Base-by-base conservation (phyloP, 2,113 vertebrate genomes). In the Sitta europaea region DNA sequence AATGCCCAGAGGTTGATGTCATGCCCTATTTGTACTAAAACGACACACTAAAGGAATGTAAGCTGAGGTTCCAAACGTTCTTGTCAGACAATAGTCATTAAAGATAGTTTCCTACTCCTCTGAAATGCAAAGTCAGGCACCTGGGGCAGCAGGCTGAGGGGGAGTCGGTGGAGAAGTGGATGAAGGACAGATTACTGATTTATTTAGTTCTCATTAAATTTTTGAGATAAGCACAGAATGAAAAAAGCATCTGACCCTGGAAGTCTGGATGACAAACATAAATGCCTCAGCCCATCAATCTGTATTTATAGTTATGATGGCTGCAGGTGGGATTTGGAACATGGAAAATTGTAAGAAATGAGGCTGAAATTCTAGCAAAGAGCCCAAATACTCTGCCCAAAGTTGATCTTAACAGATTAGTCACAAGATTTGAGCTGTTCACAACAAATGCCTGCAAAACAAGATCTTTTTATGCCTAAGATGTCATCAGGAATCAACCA, bases 1-100 rank as follows among this genome's bases (percentile, higher is more conserved):
- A 88, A 72, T 47, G 17, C 71, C 85, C 82, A 72, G 23, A 66
- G 87, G 55, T 51, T 90, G 94, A 93, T 76, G 84, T 94, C 93
- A 96, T 63, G 77, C 63, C 42, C 75, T 66, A 42, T 90, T 71
- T 76, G 59, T 40, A 90, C 61, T 28, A 45, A 76, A 83, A 80
- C 7, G 55, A 92, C 14, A 35, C 15, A 5, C 40, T 51, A 71
- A 66, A 70, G 78, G 92, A 88, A 97, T 43, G 92, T 43, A 86
- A 94, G 61, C 43, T 72, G 36, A 15, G 18, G 50, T 79, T 95
- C 81, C 93, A 91, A 88, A 73, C 58, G 11, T 65, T 86, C 58
- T 54, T 85, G 71, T 88, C 50, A 66, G 36, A 91, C 92, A 94
- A 91, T 18, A 63, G 61, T 14, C 53, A 48, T 84, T 94, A 88